phyloP scores from a whole-genome alignment of 2,113 vertebrate species.

The Anser brachyrhynchus region DNA sequence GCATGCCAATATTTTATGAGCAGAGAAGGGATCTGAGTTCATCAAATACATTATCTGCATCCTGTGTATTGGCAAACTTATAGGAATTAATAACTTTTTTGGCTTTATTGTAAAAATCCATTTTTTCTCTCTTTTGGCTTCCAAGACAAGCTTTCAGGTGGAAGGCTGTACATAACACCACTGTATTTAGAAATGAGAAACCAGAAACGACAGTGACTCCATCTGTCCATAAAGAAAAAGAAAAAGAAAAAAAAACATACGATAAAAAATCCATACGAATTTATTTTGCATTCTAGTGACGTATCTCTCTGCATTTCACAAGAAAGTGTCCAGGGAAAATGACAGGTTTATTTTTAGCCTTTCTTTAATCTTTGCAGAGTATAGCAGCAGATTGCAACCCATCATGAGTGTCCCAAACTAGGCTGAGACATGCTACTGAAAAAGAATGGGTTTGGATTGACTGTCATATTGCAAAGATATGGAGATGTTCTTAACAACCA shows the following conservation, averaged over 20 bases:
- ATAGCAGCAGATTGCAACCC: conserved; percentile 67
- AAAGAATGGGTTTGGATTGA: conserved; percentile 61
- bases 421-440: conserved; percentile 58
- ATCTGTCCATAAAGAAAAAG: conserved; percentile 49
- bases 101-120: conserved; percentile 35
- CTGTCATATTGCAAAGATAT: conserved; percentile 61
- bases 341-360: conserved; percentile 72
- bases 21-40: background rate
- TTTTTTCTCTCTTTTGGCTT: background rate
- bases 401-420: conserved; percentile 64
- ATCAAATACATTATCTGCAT: conserved; percentile 7
- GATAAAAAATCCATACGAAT: conserved; percentile 55
- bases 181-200: conserved; percentile 59
- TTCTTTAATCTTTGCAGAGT: conserved; percentile 58
- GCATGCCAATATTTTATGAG: background rate
- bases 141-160: conserved; percentile 51
- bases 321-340: conserved; percentile 65
- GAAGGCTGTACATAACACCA: conserved; percentile 36
- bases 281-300: conserved; percentile 67
- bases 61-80: background rate
- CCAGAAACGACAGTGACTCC: conserved; percentile 42
- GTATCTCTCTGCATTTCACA: conserved; percentile 57
- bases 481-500: conserved; percentile 72
- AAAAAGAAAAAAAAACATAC: conserved; percentile 17
- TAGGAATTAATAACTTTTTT: conserved; percentile 22